These are phyloP conservation scores for Chauna torquata DNA, from an alignment of 2,113 vertebrate species.

Conservation along the genomic window DNA sequence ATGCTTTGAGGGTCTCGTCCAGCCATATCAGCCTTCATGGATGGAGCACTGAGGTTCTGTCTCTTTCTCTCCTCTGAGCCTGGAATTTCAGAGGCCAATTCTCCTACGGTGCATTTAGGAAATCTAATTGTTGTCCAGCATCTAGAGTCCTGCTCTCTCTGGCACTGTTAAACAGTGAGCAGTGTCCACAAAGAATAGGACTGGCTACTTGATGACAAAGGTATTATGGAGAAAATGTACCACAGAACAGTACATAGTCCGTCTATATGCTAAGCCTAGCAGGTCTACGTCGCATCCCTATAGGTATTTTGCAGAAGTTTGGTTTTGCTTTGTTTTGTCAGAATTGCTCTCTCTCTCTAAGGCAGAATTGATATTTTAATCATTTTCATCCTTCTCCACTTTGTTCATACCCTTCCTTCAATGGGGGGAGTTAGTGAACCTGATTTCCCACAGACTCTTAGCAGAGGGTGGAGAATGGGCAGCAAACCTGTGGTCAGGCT, in stretches of 20 bases:
- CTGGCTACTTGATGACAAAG: neutral
- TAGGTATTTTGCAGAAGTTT: neutral
- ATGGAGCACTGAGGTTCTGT: neutral
- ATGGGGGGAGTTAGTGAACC: neutral
- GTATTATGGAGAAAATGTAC: neutral
- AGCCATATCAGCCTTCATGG: neutral
- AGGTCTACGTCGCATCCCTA: neutral
- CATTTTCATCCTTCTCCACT: neutral
- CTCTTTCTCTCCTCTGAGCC: neutral
- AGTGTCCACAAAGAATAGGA: neutral
- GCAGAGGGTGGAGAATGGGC: neutral
- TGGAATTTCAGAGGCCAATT: neutral
- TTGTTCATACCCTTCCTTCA: neutral
- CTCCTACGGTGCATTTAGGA: neutral
- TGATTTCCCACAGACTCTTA: neutral
- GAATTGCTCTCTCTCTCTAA: neutral
- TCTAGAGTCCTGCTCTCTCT: conserved; percentile 28
- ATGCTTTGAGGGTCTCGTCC: neutral
- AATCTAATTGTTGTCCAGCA: conserved; percentile 38
- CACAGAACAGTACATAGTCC: neutral
- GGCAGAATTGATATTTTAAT: neutral
- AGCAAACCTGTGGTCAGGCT: neutral
- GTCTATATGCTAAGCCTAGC: neutral
- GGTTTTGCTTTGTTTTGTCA: neutral
- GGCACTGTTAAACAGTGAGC: neutral